Evolutionary conservation across 1,140 invertebrate genomes (phyloP), one percentile per base, ranked within the genome.

Genomic region (Pseudomyrmex concolor): DNA sequence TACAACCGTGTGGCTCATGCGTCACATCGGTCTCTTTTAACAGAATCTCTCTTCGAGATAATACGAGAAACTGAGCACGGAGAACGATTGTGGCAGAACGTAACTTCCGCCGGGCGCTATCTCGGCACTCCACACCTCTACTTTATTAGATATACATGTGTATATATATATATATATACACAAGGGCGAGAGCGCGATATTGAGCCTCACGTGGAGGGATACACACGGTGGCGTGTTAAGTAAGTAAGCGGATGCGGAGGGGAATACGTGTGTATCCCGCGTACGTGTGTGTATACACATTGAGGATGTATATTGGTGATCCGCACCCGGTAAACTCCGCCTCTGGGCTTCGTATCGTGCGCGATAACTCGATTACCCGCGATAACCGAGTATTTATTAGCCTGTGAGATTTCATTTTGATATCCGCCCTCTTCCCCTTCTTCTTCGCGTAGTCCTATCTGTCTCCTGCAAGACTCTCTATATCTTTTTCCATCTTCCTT

Each of bases 341-440:
- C 83, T 83, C 72, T 48, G 13, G 45, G 59, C 73, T 68, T 83
- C 66, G 87, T 90, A 91, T 91, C 90, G 80, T 84, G 84, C 64
- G 84, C 64, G 86, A 89, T 86, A 86, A 89, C 83, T 84, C 89
- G 90, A 89, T 87, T 83, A 86, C 73, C 84, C 87, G 82, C 84
- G 91, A 92, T 92, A 92, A 90, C 86, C 83, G 84, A 81, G 85
- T 91, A 93, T 93, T 92, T 93, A 92, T 92, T 92, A 89, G 88
- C 88, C 85, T 84, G 74, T 82, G 89, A 92, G 91, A 92, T 93
- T 90, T 91, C 90, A 92, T 91, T 92, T 90, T 83, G 91, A 91
- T 92, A 89, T 62, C 45, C 68, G 1, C 51, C 34, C 55, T 22
- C 5, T 13, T 64, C 22, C 34, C 70, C 1, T 45, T 34, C 67